Evolutionary conservation across 2,888 invertebrate genomes (phyloP).

Genomic region (Ypsolopha sequella): DNA sequence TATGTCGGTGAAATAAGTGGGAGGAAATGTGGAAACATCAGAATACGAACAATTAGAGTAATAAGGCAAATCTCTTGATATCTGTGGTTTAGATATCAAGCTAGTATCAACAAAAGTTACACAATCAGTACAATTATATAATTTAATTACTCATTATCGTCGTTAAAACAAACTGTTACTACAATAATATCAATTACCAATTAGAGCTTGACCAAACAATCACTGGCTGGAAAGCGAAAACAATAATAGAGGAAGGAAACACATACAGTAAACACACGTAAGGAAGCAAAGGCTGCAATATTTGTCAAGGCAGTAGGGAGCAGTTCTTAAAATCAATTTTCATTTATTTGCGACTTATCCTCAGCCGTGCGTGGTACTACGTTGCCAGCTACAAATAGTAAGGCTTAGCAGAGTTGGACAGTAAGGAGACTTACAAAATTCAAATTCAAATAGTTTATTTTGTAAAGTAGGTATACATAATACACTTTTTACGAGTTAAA

Average conservation of each 20-base stretch:
- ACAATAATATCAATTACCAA: neutral
- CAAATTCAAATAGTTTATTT: neutral
- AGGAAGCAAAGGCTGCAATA: slow-evolving; percentile 26
- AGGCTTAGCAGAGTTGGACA: slow-evolving; percentile 9
- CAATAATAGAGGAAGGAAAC: neutral
- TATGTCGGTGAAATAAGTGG: no score
- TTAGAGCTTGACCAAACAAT: neutral
- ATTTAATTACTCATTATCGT: slow-evolving; percentile 1
- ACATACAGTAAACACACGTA: neutral
- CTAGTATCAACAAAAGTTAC: no score
- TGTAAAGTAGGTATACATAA: no score
- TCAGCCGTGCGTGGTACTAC: slow-evolving; percentile 44
- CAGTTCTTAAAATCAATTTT: slow-evolving; percentile 70
- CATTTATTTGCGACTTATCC: slow-evolving; percentile 69
- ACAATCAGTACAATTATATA: no score
- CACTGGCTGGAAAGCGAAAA: no score
- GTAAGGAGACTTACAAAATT: neutral
- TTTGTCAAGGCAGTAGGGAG: slow-evolving; percentile 54
- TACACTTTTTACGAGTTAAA: no score
- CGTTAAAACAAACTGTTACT: neutral
- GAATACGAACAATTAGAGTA: no score
- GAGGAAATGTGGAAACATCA: no score
- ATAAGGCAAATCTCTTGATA: no score
- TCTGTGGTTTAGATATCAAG: no score
- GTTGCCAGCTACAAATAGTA: slow-evolving; percentile 18